phyloP scores from a whole-genome alignment of 1,140 invertebrate genomes.

The Bombus breviceps region DNA sequence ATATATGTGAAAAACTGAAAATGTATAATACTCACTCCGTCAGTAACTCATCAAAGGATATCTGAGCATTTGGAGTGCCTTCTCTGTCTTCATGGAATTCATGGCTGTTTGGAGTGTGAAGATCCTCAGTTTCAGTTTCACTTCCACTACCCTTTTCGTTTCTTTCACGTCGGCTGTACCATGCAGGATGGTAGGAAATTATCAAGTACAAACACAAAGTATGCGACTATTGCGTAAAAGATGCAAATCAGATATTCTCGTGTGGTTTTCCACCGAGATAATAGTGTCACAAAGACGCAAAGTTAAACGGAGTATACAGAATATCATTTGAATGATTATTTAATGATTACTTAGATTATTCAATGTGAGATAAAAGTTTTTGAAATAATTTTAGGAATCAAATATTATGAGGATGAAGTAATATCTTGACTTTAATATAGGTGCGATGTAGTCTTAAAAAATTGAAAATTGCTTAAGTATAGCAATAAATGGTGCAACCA shows the following conservation, averaged over 20 bases:
- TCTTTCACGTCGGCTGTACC: constrained; percentile 80
- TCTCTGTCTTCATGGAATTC: constrained; percentile 80
- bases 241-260: constrained; percentile 50
- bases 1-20: constrained; percentile 43
- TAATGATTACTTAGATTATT: not conserved
- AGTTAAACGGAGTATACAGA: not conserved
- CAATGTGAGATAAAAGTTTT: not conserved
- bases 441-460: not conserved
- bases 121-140: constrained; percentile 81
- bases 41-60: constrained; percentile 80
- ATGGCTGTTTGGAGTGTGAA: constrained; percentile 78
- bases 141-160: constrained; percentile 82
- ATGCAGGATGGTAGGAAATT: constrained; percentile 77
- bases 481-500: constrained; percentile 55
- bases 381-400: not conserved
- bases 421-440: constrained; percentile 1
- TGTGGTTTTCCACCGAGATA: constrained; percentile 13
- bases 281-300: constrained; percentile 4
- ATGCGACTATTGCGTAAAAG: constrained; percentile 63
- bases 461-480: constrained; percentile 14
- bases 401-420: not conserved
- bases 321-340: not conserved
- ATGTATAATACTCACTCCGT: constrained; percentile 84
- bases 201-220: constrained; percentile 70
- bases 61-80: constrained; percentile 76